Base-by-base conservation (phyloP, 2,888 invertebrate genomes). In the Craniophora ligustri region DNA sequence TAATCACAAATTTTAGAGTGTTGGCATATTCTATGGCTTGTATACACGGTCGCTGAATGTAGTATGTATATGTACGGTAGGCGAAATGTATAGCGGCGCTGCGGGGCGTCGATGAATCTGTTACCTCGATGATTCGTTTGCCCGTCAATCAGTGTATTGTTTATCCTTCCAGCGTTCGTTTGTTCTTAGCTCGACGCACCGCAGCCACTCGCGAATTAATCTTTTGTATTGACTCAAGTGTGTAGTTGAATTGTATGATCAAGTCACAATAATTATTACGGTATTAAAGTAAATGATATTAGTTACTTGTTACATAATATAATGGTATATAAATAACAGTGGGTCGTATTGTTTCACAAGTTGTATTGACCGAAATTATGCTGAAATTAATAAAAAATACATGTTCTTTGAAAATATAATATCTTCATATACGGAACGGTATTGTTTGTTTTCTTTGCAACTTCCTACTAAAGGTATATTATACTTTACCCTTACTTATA, bases 401-500 rank as follows among this genome's bases (percentile, higher is more conserved):
- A 91, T 92, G 93, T 92, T 92, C 92, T 92, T 91, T 91, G 87
- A 89, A 91, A 92, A 92, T 93, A 93, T 92, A 92, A 89, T 93
- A 91, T 89, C 93, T 93, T 92, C 91, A 92, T 92, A 91, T 91
- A 91, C 81, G 81, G 81, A 86, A 84, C 82, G 69, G 75, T 78
- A 79, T 72, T 63, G 75, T 81, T 83, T 82, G 84, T 87, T 85
- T 85, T 72, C 47, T 76, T 77, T 81, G 10, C 21, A 18, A 34
- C 34, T 14, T 3, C 26, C 0, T 5, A 11, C 42, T 14, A n/a
- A n/a, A 21, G 1, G 16, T 13, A 23, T 10, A 10, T 31, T 19
- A 10, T 1, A 10, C 13, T 19, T 1, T 21, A 8, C 14, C 2
- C 0, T 2, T 3, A 4, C 13, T 7, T 13, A 4, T 1, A 3